Evolutionary conservation across 1,140 invertebrate species (phyloP), one percentile per base, ranked within the genome.

Genomic region (Rhizoglyphus robini): DNA sequence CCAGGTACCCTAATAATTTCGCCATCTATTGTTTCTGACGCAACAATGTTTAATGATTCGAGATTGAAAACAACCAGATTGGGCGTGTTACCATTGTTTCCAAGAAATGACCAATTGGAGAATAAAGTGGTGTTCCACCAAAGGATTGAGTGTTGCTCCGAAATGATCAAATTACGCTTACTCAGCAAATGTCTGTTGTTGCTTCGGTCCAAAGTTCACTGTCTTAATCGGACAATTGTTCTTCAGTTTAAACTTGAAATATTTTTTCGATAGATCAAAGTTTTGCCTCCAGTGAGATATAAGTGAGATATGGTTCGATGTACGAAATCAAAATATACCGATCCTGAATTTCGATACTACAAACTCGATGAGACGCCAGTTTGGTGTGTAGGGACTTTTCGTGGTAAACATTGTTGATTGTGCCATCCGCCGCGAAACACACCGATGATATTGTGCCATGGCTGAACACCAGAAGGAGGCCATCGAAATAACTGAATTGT

Each of bases 241-340:
- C 32, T 60, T 65, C 11, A 47, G 38, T 47, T 67, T 58, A 4
- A 57, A 31, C 64, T 54, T 58, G 15, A 25, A 63, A n/a, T 63
- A 65, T 13, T 29, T 66, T 20, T 66, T 47, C 34, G 48, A 64
- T 34, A 3, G 30, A n/a, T 49, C 32, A 34, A 15, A 23, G 1
- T 49, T 49, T 48, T 11, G 11, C 15, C n/a, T 31, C 46, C 29
- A 66, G 18, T 18, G 0, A 68, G 23, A 54, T 60, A 25, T 23
- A 71, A 62, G 68, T 67, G n/a, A 71, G 41, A 25, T 69, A 69
- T 30, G 70, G 67, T 59, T 69, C 67, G 27, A 62, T 64, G 49
- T 68, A 71, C 15, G 67, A 68, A 27, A 71, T 34, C 34, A 68
- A 47, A 23, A 71, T 67, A 51, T 31, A 54, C n/a, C 63, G 65